Evolutionary conservation across 2,797 vertebrate genomes (phyloP).

Genomic region (Brachyrhaphis roseni): DNA sequence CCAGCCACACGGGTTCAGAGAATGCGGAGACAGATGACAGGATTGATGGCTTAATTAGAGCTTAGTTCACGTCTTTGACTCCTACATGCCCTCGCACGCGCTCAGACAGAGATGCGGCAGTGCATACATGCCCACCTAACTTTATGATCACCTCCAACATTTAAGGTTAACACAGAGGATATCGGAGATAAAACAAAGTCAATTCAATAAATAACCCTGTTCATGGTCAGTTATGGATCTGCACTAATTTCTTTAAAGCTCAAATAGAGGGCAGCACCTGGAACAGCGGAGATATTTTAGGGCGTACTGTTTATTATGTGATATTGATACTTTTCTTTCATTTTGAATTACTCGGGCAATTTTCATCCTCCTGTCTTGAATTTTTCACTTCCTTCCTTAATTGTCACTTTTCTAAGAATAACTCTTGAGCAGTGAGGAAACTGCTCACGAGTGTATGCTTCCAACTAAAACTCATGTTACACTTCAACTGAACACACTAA

Average conservation of each 20-base stretch:
- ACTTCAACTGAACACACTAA: not conserved
- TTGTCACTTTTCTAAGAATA: too few species aligned
- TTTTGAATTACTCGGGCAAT: not conserved
- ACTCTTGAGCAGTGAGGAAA: not conserved
- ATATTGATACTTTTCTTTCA: not conserved
- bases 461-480: not conserved
- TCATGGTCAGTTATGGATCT: not conserved
- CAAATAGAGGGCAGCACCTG: not conserved
- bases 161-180: not conserved
- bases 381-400: not conserved
- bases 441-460: not conserved
- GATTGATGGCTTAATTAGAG: conserved; percentile 52
- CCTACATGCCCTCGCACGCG: conserved; percentile 17
- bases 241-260: not conserved
- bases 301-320: not conserved
- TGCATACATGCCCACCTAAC: not conserved
- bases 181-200: not conserved
- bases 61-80: conserved; percentile 21
- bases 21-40: conserved; percentile 33
- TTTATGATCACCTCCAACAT: not conserved
- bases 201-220: not conserved
- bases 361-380: not conserved
- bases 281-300: not conserved
- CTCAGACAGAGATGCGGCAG: conserved; percentile 15
- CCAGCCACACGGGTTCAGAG: conserved; percentile 45